Evolutionary conservation across 53 echinoderm and acorn worm genomes (phyloP).

Genomic region (Actinopyga echinites): DNA sequence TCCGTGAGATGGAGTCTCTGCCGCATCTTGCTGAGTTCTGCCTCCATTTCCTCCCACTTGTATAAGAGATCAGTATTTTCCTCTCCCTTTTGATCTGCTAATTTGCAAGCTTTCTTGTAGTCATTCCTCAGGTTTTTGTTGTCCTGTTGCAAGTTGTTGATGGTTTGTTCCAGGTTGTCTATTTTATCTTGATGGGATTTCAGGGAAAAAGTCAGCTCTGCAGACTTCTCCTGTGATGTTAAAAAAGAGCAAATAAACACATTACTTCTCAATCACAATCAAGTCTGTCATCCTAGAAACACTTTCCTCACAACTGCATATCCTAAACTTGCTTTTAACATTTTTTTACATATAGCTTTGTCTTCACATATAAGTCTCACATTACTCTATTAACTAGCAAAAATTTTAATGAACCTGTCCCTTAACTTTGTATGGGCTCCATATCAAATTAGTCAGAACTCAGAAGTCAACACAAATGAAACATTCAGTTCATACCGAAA

Average conservation of each 20-base stretch:
- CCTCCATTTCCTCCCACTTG: slow-evolving; percentile 69
- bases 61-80: slow-evolving; percentile 79
- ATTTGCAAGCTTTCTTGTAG: slow-evolving; percentile 88
- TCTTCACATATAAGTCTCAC: too few relatives aligned
- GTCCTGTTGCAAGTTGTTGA: slow-evolving; percentile 56
- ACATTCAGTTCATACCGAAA: too few relatives aligned
- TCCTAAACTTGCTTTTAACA: too few relatives aligned
- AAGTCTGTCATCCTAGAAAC: too few relatives aligned
- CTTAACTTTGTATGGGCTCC: too few relatives aligned
- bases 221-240: slow-evolving; percentile 19
- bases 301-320: too few relatives aligned
- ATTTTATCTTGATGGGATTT: slow-evolving; percentile 50
- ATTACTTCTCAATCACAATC: too few relatives aligned
- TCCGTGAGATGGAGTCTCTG: slow-evolving; percentile 69
- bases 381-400: too few relatives aligned
- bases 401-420: too few relatives aligned
- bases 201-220: slow-evolving; percentile 31
- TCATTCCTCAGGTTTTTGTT: slow-evolving; percentile 62
- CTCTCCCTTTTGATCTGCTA: slow-evolving; percentile 64
- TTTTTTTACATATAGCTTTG: too few relatives aligned
- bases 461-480: too few relatives aligned
- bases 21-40: slow-evolving; percentile 66
- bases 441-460: too few relatives aligned
- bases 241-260: background rate
- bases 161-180: slow-evolving; percentile 54